phyloP scores from a whole-genome alignment of 2,113 vertebrate genomes.

The Prietella phreatophila region DNA sequence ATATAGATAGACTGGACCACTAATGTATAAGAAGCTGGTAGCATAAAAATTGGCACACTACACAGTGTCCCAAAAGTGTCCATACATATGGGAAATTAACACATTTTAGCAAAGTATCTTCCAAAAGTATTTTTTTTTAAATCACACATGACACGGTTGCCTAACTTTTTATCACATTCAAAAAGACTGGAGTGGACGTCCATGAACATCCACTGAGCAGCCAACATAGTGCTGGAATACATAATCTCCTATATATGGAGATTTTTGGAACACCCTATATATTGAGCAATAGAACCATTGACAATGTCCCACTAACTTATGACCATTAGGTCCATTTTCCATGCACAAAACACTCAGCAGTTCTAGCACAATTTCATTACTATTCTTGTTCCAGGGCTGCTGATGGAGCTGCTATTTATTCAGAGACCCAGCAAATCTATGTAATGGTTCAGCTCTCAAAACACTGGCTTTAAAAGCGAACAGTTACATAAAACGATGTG shows the following conservation, averaged over 20 bases:
- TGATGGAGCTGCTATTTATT: not conserved
- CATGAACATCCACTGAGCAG: no score
- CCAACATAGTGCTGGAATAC: no score
- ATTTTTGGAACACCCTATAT: no score
- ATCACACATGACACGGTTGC: no score
- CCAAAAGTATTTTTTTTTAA: no score
- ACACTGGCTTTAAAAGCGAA: not conserved
- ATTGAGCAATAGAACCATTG: not conserved
- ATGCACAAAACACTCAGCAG: not conserved
- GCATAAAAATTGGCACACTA: not conserved
- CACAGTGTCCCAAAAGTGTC: no score
- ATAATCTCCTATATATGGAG: no score
- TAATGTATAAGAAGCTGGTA: no score
- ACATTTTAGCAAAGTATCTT: no score
- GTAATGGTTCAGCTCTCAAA: not conserved
- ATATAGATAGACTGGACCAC: not conserved
- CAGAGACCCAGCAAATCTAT: not conserved
- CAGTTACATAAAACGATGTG: not conserved
- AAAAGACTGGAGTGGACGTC: no score
- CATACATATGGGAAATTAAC: no score
- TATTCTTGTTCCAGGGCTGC: not conserved
- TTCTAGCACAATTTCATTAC: not conserved
- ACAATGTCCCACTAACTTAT: not conserved
- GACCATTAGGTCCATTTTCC: not conserved
- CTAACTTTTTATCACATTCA: no score